phyloP scores from a whole-genome alignment of 2,888 invertebrate genomes.

The Rhodophaea formosa region DNA sequence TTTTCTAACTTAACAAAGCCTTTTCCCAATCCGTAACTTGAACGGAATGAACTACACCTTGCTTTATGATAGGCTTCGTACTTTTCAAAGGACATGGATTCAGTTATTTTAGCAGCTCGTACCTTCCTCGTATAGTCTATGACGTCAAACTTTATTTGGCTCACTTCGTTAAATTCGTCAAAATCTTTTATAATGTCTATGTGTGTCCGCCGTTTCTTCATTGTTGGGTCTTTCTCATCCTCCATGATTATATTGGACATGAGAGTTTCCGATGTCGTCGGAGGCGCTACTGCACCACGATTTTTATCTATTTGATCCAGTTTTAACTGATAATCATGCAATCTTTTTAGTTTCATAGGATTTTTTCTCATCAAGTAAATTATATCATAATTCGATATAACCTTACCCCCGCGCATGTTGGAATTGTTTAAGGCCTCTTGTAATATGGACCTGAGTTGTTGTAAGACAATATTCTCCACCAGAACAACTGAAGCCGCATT shows the following conservation, averaged over 20 bases:
- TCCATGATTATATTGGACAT: constrained; percentile 62
- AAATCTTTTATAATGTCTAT: constrained; percentile 77
- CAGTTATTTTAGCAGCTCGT: constrained; percentile 80
- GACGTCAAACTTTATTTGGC: constrained; percentile 76
- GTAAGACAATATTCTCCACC: constrained; percentile 91
- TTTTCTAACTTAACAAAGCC: constrained; percentile 81
- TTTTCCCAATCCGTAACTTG: constrained; percentile 71
- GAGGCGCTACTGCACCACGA: constrained; percentile 39
- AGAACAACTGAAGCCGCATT: constrained; percentile 90
- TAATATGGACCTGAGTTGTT: constrained; percentile 90
- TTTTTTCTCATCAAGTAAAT: constrained; percentile 92
- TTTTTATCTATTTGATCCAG: constrained; percentile 73
- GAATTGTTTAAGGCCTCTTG: constrained; percentile 87
- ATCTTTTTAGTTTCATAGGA: constrained; percentile 86
- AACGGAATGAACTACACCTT: constrained; percentile 86
- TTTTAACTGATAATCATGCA: constrained; percentile 86
- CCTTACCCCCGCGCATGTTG: constrained; percentile 82
- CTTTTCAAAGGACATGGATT: constrained; percentile 76
- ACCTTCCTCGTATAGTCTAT: constrained; percentile 81
- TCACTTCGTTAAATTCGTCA: constrained; percentile 80
- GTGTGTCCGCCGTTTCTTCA: constrained; percentile 66
- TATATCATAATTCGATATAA: constrained; percentile 83
- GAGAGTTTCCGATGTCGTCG: constrained; percentile 44
- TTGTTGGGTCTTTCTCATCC: constrained; percentile 76
- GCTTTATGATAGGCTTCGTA: constrained; percentile 91